A percentile compares a stretch with the other conserved stretches of the same genome.
These are phyloP conservation scores for Psylliodes chrysocephalus DNA, from an alignment of 2,888 invertebrate genomes.

Conservation along the genomic window DNA sequence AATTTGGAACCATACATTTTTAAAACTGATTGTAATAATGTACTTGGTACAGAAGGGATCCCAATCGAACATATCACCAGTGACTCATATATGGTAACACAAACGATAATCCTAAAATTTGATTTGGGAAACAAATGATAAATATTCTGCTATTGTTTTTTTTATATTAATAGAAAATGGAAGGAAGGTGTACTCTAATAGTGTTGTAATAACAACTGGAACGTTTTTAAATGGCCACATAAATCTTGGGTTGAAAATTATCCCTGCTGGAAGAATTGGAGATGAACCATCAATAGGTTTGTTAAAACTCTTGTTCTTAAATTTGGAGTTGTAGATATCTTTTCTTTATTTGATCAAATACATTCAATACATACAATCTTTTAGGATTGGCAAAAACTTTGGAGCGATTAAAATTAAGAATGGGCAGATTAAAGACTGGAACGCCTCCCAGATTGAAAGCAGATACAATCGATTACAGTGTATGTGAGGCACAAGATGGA, in stretches of 20 bases:
- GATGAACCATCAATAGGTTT: slow-evolving; percentile 77
- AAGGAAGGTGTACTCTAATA: slow-evolving; percentile 68
- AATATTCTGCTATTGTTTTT: not conserved
- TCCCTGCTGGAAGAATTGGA: slow-evolving; percentile 84
- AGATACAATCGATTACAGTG: slow-evolving; percentile 74
- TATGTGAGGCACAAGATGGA: slow-evolving; percentile 67
- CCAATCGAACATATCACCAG: no score
- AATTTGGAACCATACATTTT: no score
- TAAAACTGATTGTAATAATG: no score
- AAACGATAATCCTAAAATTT: no score
- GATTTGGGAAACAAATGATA: no score
- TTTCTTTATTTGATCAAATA: slow-evolving; percentile 14
- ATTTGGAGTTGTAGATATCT: not conserved
- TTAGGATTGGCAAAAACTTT: slow-evolving; percentile 78
- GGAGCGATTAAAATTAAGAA: slow-evolving; percentile 74
- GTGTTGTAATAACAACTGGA: slow-evolving; percentile 87
- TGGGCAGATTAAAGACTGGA: slow-evolving; percentile 87
- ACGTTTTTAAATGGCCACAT: slow-evolving; percentile 89
- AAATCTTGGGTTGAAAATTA: slow-evolving; percentile 79
- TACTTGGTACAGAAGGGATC: no score
- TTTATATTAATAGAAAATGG: slow-evolving; percentile 66
- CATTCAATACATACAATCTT: no score
- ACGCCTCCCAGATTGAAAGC: slow-evolving; percentile 84
- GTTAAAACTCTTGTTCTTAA: not conserved
- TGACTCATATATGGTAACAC: no score